A percentile compares a stretch with the other conserved stretches of the same genome.
phyloP scores from a whole-genome alignment of 2,113 vertebrate species.

The Sinocyclocheilus maitianheensis region DNA sequence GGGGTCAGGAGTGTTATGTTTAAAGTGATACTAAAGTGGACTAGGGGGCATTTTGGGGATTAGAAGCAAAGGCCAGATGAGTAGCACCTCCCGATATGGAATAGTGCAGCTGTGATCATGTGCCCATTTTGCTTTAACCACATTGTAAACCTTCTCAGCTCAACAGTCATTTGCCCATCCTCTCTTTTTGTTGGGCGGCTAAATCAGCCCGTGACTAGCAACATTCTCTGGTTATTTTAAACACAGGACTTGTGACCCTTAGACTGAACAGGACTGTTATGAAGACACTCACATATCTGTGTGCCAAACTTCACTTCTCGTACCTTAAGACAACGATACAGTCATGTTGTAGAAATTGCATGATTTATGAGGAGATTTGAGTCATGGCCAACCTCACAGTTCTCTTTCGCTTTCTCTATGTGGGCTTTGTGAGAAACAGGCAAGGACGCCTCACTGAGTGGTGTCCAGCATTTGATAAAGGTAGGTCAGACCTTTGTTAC shows the following conservation, averaged over 20 bases:
- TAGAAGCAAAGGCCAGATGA: conserved; percentile 14
- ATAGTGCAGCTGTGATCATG: conserved; percentile 20
- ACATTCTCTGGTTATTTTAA: conserved; percentile 43
- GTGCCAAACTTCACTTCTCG: neutral
- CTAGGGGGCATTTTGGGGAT: conserved; percentile 21
- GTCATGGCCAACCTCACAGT: conserved; percentile 62
- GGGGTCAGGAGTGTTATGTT: neutral
- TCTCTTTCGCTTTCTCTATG: conserved; percentile 62
- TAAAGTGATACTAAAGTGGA: conserved; percentile 18
- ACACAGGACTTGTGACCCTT: conserved; percentile 18
- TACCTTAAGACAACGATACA: neutral
- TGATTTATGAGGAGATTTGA: neutral
- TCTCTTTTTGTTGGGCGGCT: conserved; percentile 4
- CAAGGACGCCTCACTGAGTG: conserved; percentile 56
- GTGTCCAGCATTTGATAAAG: conserved; percentile 44
- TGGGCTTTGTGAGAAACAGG: conserved; percentile 63
- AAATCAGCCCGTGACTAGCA: conserved; percentile 24
- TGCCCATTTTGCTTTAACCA: neutral
- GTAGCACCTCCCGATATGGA: neutral
- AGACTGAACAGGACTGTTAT: conserved; percentile 1
- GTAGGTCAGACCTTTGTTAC: conserved; percentile 51
- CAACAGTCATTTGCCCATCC: neutral
- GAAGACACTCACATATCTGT: neutral
- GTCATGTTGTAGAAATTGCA: neutral
- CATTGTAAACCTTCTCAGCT: conserved; percentile 6